Evolutionary conservation across 2,888 invertebrate species (phyloP), one percentile per base, ranked within the genome.

Genomic region (Mimas tiliae): DNA sequence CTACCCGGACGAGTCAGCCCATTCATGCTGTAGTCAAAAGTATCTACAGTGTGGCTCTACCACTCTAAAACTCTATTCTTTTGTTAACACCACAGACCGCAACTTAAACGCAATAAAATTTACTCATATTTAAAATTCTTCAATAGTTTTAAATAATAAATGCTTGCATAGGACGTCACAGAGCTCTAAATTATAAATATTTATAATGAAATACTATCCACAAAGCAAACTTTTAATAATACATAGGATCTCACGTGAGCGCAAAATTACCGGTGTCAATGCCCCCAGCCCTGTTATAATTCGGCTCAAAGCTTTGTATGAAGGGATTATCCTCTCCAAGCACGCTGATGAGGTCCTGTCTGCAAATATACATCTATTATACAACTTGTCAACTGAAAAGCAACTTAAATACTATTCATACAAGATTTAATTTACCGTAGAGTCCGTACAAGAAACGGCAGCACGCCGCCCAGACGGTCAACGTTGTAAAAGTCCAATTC

Each of bases 391-490:
- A 48, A 1, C 6, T 16, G 11, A 65, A 47, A 65, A 14, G 48
- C 19, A 48, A 38, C 48, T 38, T 19, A 47, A 65, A 19, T 7
- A 0, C 0, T 0, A 16, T 14, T 1, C 6, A 9, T 7, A 65
- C 68, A 70, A 51, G 47, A 50, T 47, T 47, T 0, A 63, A 58
- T 67, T 73, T 75, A 91, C 86, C 94, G 88, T 74, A 94, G 89
- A 1, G 94, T 94, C 77, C 96, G 94, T 51, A 95, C 95, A 0
- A 96, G 85, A 77, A 96, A 96, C 0, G 96, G 95, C 53, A 96
- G 84, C 0, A 96, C 94, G 6, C 96, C 96, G 4, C 96, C 96
- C 62, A 96, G 90, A 64, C 96, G 92, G 76, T 96, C 96, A 6
- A 96, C 95, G 67, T 95, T 95, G 78, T 94, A 94, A 78, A 96